Percentiles rank a stretch among this genome's conserved stretches.
Evolutionary conservation across 2,888 invertebrate species (phyloP).

Genomic region (Catotricha subobsoleta): DNA sequence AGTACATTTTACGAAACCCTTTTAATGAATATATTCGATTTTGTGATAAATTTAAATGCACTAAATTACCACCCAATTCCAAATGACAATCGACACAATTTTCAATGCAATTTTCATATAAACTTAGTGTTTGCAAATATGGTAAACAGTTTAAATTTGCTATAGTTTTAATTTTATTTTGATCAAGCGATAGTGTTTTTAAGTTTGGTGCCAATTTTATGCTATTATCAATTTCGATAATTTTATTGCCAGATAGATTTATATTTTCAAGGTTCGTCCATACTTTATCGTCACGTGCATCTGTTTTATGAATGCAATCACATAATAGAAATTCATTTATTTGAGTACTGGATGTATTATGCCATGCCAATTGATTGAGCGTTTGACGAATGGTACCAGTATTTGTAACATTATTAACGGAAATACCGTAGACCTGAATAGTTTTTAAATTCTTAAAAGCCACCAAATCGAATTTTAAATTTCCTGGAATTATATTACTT

Average conservation of each 20-base stretch:
- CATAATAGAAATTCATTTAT: constrained; percentile 68
- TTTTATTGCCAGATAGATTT: constrained; percentile 62
- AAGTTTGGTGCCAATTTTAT: constrained; percentile 58
- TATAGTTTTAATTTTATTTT: constrained; percentile 58
- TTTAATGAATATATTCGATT: constrained; percentile 56
- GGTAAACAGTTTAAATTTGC: constrained; percentile 63
- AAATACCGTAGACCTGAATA: constrained; percentile 49
- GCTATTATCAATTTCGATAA: constrained; percentile 60
- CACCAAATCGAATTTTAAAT: constrained; percentile 60
- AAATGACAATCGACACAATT: constrained; percentile 61
- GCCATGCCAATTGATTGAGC: constrained; percentile 21
- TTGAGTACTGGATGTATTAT: constrained; percentile 24
- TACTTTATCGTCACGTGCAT: constrained; percentile 19
- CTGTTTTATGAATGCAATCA: constrained; percentile 59
- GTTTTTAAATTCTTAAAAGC: constrained; percentile 63
- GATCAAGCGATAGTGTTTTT: constrained; percentile 50
- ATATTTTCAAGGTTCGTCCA: constrained; percentile 52
- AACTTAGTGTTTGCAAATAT: constrained; percentile 52
- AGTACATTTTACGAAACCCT: constrained; percentile 68
- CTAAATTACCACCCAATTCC: constrained; percentile 77
- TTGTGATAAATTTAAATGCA: constrained; percentile 67
- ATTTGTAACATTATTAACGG: constrained; percentile 48
- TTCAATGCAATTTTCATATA: constrained; percentile 61
- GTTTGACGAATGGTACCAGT: constrained; percentile 25
- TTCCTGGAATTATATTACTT: constrained; percentile 71